phyloP scores from a whole-genome alignment of 2,888 invertebrate species.

The Xanthia togata region DNA sequence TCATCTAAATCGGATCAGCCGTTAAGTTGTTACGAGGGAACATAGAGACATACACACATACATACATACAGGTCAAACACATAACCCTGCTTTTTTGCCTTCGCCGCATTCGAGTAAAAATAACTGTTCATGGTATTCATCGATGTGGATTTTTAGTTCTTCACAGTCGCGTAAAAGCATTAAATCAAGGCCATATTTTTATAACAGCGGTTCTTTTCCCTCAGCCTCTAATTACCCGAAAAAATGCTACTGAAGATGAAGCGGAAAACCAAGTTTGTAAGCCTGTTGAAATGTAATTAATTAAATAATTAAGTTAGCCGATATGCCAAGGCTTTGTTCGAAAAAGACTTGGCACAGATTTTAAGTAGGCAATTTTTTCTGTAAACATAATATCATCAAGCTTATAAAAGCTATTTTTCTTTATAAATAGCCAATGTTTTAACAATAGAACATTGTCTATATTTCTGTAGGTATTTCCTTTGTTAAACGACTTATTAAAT shows the following conservation, averaged over 20 bases:
- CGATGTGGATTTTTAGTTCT: background rate
- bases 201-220: background rate
- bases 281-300: background rate
- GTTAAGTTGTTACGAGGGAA: too few species aligned
- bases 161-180: background rate
- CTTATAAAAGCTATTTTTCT: constrained; percentile 43
- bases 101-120: too few species aligned
- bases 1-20: too few species aligned
- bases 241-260: background rate
- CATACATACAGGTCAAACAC: too few species aligned
- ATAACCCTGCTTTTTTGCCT: too few species aligned
- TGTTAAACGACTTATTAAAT: constrained; percentile 11
- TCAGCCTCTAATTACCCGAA: background rate
- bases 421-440: constrained; percentile 59
- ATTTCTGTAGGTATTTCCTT: constrained; percentile 49
- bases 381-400: constrained; percentile 41
- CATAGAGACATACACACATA: too few species aligned
- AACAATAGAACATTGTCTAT: constrained; percentile 60
- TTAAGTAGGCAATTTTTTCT: constrained; percentile 3
- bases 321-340: background rate
- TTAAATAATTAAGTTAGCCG: background rate
- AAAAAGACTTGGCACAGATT: background rate
- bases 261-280: background rate
- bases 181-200: background rate
- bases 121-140: background rate